Evolutionary conservation across 1,140 invertebrate genomes (phyloP).

Genomic region (Dolichoris vasculosae): DNA sequence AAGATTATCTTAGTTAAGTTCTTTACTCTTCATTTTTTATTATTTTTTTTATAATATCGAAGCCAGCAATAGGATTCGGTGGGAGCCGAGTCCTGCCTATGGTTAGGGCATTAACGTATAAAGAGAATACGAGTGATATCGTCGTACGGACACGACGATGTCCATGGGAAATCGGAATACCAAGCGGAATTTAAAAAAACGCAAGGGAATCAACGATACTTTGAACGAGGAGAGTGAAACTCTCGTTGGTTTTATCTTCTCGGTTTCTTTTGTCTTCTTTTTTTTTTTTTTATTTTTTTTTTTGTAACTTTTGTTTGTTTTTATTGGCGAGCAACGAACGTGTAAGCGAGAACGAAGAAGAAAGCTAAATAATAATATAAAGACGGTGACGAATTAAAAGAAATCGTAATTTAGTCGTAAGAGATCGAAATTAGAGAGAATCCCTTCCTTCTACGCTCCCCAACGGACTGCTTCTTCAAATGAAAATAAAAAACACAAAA

Average conservation of each 20-base stretch:
- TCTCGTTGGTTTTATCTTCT: neutral
- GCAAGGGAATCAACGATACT: slow-evolving; percentile 15
- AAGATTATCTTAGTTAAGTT: slow-evolving; percentile 59
- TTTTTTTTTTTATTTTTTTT: too few relatives aligned
- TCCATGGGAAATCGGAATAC: slow-evolving; percentile 48
- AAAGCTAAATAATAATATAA: slow-evolving; percentile 33
- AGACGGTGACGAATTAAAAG: slow-evolving; percentile 18
- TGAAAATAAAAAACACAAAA: too few relatives aligned
- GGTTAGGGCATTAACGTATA: slow-evolving; percentile 71
- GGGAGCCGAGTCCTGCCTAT: slow-evolving; percentile 70
- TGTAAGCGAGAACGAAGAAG: slow-evolving; percentile 24
- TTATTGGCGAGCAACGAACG: slow-evolving; percentile 30
- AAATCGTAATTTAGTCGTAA: slow-evolving; percentile 48
- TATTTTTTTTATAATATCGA: slow-evolving; percentile 50
- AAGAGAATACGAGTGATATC: slow-evolving; percentile 46
- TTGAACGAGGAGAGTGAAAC: slow-evolving; percentile 12
- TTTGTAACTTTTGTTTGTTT: too few relatives aligned
- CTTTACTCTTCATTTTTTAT: slow-evolving; percentile 33
- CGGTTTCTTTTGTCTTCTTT: too few relatives aligned
- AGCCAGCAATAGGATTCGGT: slow-evolving; percentile 74
- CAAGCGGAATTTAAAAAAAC: slow-evolving; percentile 73
- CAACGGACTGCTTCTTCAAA: slow-evolving; percentile 39
- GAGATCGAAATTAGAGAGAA: slow-evolving; percentile 63
- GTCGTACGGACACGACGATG: slow-evolving; percentile 39
- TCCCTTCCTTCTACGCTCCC: slow-evolving; percentile 58